Conservation (phyloP, 2,797 vertebrate species). For the Sylvia borin region DNA sequence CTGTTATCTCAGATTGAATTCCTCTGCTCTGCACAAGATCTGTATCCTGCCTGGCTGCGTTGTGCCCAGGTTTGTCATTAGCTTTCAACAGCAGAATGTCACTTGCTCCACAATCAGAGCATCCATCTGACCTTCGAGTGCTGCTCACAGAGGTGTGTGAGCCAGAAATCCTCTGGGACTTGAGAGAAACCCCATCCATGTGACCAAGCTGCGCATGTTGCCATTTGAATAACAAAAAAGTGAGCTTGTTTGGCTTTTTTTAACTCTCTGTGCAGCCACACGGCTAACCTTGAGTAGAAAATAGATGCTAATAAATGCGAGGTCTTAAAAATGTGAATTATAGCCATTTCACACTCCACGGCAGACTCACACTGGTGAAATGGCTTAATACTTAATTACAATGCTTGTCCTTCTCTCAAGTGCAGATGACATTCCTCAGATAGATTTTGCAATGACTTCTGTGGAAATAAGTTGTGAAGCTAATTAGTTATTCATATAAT, state of each 20-base stretch:
- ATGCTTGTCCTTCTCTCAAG: constrained; percentile 71
- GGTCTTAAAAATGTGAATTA: constrained; percentile 78
- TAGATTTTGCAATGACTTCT: constrained; percentile 70
- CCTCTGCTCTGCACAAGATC: neutral
- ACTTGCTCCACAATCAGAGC: neutral
- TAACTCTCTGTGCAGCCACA: constrained; percentile 11
- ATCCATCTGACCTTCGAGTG: constrained; percentile 7
- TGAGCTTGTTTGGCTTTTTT: constrained; percentile 3
- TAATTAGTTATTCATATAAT: constrained; percentile 74
- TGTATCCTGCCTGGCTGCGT: neutral
- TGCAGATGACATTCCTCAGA: constrained; percentile 68
- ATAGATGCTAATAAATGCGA: constrained; percentile 74
- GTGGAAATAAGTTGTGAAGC: constrained; percentile 64
- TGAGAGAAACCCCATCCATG: neutral
- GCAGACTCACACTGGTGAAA: constrained; percentile 68
- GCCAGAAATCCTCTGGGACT: constrained; percentile 20
- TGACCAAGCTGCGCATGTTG: neutral
- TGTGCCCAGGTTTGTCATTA: neutral
- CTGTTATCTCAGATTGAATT: neutral
- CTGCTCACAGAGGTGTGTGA: constrained; percentile 15
- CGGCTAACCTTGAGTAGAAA: constrained; percentile 69
- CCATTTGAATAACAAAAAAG: neutral
- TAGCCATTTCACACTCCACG: constrained; percentile 70
- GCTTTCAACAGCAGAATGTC: constrained; percentile 26
- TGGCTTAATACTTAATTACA: constrained; percentile 75